Evolutionary conservation across 2,888 invertebrate genomes (phyloP).

Genomic region (Melinaea menophilus): DNA sequence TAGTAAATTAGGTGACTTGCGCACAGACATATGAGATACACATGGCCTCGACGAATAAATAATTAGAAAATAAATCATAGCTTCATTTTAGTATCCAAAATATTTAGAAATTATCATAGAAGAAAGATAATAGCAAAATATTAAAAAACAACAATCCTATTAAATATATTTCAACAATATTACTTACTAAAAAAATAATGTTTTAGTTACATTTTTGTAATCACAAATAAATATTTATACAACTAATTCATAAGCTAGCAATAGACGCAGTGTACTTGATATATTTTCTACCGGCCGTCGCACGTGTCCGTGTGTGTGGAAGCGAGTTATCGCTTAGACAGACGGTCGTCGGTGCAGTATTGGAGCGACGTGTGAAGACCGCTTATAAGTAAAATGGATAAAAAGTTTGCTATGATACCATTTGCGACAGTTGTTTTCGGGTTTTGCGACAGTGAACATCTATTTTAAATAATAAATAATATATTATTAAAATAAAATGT

Average conservation of each 20-base stretch:
- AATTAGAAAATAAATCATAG: constrained; percentile 19
- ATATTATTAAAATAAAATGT: constrained; percentile 37
- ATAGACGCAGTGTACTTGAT: too few relatives aligned
- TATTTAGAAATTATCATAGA: too few relatives aligned
- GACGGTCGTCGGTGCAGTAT: not conserved
- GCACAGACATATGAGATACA: constrained; percentile 29
- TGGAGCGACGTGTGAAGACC: not conserved
- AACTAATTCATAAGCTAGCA: too few relatives aligned
- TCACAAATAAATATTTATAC: too few relatives aligned
- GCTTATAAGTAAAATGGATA: constrained; percentile 48
- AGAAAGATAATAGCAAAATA: too few relatives aligned
- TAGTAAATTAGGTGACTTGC: constrained; percentile 68
- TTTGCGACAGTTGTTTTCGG: constrained; percentile 43
- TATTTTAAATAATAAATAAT: constrained; percentile 1
- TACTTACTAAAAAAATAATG: not conserved
- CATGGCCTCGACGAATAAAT: constrained; percentile 13
- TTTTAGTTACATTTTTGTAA: constrained; percentile 27
- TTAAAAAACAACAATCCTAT: too few relatives aligned
- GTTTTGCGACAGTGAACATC: constrained; percentile 43
- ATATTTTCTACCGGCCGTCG: not conserved
- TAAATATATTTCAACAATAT: too few relatives aligned
- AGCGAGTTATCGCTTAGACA: not conserved
- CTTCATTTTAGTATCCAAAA: not conserved
- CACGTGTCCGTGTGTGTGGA: not conserved
- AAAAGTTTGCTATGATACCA: constrained; percentile 41